These are phyloP conservation scores for Morpho achilles DNA, from an alignment of 2,888 invertebrate genomes.

Conservation along the genomic window DNA sequence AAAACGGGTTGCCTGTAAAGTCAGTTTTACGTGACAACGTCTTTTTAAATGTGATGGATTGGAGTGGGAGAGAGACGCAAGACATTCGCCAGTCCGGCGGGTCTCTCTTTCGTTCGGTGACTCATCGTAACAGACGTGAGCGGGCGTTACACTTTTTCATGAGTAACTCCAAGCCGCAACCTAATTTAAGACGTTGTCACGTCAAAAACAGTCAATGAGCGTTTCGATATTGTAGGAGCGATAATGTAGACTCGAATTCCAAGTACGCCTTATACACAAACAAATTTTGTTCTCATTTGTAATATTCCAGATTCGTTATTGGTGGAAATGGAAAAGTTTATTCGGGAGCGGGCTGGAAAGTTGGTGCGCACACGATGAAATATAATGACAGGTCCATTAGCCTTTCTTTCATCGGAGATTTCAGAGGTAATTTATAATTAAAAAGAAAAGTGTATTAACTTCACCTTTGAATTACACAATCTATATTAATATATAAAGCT, in stretches of 20 bases:
- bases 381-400: conserved; percentile 76
- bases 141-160: no score
- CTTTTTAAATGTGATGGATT: no score
- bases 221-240: background rate
- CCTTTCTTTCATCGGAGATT: conserved; percentile 80
- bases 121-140: no score
- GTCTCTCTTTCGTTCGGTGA: no score
- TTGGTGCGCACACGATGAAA: conserved; percentile 77
- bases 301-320: conserved; percentile 72
- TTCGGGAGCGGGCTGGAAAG: conserved; percentile 79
- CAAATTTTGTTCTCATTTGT: background rate
- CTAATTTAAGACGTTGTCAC: no score
- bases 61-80: no score
- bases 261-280: background rate
- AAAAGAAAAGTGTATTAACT: background rate
- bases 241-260: background rate
- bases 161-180: no score
- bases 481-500: background rate
- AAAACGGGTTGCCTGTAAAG: no score
- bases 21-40: no score
- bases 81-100: no score
- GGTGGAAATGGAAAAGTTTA: conserved; percentile 81
- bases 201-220: no score
- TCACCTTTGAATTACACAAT: background rate
- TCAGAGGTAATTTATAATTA: conserved; percentile 50